These are phyloP conservation scores for Addax nasomaculatus DNA, from an alignment of 2,113 vertebrate species.

Conservation along the genomic window DNA sequence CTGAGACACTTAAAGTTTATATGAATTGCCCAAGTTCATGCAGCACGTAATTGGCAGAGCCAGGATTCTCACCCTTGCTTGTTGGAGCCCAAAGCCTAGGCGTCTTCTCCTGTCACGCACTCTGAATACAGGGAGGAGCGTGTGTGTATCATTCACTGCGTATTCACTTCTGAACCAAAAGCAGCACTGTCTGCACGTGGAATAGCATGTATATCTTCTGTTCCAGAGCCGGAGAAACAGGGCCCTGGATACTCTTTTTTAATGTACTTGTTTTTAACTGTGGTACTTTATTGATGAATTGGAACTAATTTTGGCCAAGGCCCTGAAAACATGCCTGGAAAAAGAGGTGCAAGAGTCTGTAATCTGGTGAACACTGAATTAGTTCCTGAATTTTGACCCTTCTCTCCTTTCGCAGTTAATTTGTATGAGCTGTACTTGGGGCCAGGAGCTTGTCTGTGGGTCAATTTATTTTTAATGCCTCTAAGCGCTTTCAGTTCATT, in stretches of 20 bases:
- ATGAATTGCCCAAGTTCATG: background rate
- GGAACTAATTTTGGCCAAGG: conserved; percentile 9
- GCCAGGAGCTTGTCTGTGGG: background rate
- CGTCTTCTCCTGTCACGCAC: background rate
- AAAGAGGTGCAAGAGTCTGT: background rate
- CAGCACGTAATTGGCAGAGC: background rate
- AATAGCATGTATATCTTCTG: background rate
- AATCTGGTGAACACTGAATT: background rate
- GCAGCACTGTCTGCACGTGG: background rate
- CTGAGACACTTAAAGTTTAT: background rate
- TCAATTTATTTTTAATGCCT: background rate
- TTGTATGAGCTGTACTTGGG: background rate
- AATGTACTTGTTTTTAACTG: background rate
- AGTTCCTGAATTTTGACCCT: background rate
- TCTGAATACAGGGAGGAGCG: background rate
- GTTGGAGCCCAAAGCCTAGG: background rate
- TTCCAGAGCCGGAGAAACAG: background rate
- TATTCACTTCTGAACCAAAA: background rate
- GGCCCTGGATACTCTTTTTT: background rate
- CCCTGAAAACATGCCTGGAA: background rate
- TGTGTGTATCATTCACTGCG: background rate
- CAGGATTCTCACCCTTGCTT: background rate
- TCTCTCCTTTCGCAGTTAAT: background rate
- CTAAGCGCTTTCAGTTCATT: background rate
- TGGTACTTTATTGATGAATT: background rate